Percentiles rank a stretch among this genome's conserved stretches.
These are phyloP conservation scores for Abrostola triplasia DNA, from an alignment of 2,888 invertebrate genomes.

Conservation along the genomic window DNA sequence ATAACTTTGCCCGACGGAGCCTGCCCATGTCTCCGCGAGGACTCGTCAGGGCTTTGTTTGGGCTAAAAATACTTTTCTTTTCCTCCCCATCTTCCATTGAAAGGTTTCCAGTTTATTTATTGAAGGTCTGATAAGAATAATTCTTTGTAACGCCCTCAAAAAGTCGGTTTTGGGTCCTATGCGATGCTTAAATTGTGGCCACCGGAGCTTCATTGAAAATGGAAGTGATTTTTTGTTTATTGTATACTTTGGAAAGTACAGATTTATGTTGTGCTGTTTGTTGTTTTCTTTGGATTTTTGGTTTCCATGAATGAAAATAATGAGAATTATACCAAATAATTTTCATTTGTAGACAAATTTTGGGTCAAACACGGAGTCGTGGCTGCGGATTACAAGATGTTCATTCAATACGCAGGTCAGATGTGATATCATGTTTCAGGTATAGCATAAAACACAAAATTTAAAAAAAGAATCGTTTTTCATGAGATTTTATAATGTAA, in stretches of 20 bases:
- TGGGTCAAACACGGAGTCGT: no score
- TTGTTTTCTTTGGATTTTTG: slow-evolving; percentile 1
- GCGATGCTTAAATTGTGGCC: slow-evolving; percentile 45
- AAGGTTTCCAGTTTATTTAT: slow-evolving; percentile 64
- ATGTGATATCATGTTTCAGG: no score
- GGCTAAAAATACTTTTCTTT: slow-evolving; percentile 52
- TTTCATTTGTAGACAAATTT: no score
- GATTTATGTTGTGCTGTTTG: slow-evolving; percentile 1
- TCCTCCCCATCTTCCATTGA: slow-evolving; percentile 42
- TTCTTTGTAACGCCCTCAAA: slow-evolving; percentile 44
- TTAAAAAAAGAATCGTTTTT: no score
- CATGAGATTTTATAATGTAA: no score
- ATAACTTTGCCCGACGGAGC: slow-evolving; percentile 45
- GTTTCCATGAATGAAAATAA: no score
- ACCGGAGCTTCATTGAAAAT: slow-evolving; percentile 25
- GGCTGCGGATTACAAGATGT: no score
- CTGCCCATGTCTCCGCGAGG: slow-evolving; percentile 24
- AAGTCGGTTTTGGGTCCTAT: slow-evolving; percentile 28
- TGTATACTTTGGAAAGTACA: slow-evolving; percentile 17
- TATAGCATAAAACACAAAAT: no score
- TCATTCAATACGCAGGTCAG: no score
- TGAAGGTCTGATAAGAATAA: slow-evolving; percentile 63
- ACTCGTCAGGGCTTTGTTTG: slow-evolving; percentile 56
- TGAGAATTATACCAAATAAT: no score
- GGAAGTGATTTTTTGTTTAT: slow-evolving; percentile 25